These are phyloP conservation scores for Scomberomorus guttatus DNA, from an alignment of 2,797 vertebrate species.

Conservation along the genomic window DNA sequence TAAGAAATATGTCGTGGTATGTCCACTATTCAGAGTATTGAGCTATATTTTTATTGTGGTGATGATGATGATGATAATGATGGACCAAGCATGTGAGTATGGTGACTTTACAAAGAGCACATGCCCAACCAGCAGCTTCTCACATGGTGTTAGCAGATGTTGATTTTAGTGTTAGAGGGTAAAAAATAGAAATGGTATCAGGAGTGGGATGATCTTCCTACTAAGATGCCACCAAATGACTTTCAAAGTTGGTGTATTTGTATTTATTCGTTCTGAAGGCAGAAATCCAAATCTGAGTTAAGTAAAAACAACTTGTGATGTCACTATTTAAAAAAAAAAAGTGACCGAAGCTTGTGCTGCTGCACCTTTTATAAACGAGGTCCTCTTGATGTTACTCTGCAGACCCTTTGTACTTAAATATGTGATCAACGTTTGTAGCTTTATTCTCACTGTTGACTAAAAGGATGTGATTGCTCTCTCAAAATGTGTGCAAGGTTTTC, in stretches of 20 bases:
- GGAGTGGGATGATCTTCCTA: slow-evolving; percentile 26
- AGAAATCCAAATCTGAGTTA: slow-evolving; percentile 19
- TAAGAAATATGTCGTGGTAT: slow-evolving; percentile 71
- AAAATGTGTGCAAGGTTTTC: slow-evolving; percentile 19
- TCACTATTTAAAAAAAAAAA: background rate
- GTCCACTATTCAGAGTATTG: slow-evolving; percentile 57
- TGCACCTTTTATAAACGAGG: slow-evolving; percentile 48
- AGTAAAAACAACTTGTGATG: slow-evolving; percentile 17
- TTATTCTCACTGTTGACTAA: slow-evolving; percentile 68
- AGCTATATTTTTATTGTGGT: slow-evolving; percentile 64
- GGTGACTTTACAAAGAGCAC: slow-evolving; percentile 48
- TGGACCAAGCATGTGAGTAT: slow-evolving; percentile 51
- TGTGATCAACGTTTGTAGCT: slow-evolving; percentile 72
- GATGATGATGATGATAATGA: slow-evolving; percentile 53
- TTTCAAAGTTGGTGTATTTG: slow-evolving; percentile 36
- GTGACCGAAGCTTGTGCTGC: slow-evolving; percentile 39
- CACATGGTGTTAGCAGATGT: background rate
- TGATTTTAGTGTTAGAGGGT: slow-evolving; percentile 5
- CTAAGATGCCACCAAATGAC: slow-evolving; percentile 43
- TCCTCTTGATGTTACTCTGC: slow-evolving; percentile 47
- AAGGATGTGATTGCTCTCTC: slow-evolving; percentile 61
- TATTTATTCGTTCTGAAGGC: slow-evolving; percentile 18
- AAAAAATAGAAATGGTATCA: background rate
- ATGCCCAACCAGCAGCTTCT: slow-evolving; percentile 48
- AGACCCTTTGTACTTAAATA: slow-evolving; percentile 63